A percentile compares a stretch with the other conserved stretches of the same genome.
phyloP scores from a whole-genome alignment of 2,113 vertebrate species.

The Gallinago media region DNA sequence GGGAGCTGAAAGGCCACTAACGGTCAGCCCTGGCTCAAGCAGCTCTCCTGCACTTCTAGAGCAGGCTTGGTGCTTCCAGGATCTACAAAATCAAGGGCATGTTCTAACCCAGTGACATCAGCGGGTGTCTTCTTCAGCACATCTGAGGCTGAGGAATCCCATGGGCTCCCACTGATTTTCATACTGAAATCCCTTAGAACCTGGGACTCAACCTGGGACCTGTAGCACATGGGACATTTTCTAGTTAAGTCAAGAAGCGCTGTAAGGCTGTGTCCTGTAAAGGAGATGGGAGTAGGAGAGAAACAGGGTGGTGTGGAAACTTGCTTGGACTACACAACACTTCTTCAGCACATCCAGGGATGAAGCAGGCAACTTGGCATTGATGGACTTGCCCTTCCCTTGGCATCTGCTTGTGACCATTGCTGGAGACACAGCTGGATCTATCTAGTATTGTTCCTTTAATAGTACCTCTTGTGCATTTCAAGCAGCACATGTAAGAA shows the following conservation, averaged over 20 bases:
- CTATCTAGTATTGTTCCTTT: background rate
- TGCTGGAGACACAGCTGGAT: background rate
- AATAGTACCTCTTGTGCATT: background rate
- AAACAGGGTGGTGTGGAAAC: background rate
- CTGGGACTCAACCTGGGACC: background rate
- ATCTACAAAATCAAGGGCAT: background rate
- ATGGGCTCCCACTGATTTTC: background rate
- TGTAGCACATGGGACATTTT: background rate
- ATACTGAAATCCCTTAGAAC: background rate
- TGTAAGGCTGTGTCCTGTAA: background rate
- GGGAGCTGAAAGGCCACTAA: conserved; percentile 1
- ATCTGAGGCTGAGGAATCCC: background rate
- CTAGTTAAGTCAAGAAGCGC: background rate
- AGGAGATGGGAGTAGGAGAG: background rate
- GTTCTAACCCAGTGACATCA: background rate
- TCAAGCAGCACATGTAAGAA: background rate
- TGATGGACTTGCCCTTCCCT: background rate
- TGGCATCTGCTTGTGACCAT: background rate
- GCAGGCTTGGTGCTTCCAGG: background rate
- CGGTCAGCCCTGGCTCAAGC: background rate
- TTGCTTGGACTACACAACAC: background rate
- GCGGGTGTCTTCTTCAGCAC: background rate
- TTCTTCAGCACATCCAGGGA: background rate
- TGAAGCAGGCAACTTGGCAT: background rate
- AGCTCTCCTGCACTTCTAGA: background rate